These are phyloP conservation scores for Montipora cactus DNA, from an alignment of 64 coral and sea anemone species.

Conservation along the genomic window DNA sequence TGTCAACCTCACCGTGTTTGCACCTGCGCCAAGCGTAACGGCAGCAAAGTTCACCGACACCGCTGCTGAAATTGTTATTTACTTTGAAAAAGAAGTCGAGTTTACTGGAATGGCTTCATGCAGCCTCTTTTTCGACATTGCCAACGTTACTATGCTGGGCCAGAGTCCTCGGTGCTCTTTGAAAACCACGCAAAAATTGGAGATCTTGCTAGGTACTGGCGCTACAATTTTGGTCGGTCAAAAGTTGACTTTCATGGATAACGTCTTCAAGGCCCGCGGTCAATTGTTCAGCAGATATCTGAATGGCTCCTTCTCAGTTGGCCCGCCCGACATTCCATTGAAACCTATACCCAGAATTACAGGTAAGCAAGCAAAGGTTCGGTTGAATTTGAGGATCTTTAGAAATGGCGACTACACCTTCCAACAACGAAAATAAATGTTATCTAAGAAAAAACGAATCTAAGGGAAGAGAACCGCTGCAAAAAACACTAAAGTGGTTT, in stretches of 20 bases:
- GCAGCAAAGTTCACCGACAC: slow-evolving; percentile 51
- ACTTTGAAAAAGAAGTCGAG: slow-evolving; percentile 68
- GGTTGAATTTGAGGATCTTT: too few relatives aligned
- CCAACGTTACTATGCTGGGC: slow-evolving; percentile 46
- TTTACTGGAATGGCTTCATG: slow-evolving; percentile 35
- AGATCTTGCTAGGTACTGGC: slow-evolving; percentile 31
- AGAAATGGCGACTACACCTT: too few relatives aligned
- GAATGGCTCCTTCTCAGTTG: slow-evolving; percentile 35
- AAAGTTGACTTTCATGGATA: slow-evolving; percentile 27
- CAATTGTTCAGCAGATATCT: slow-evolving; percentile 27
- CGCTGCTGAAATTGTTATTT: slow-evolving; percentile 47
- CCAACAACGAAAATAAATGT: too few relatives aligned
- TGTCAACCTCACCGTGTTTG: slow-evolving; percentile 18
- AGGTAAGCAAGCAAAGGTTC: slow-evolving; percentile 30
- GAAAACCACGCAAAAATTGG: slow-evolving; percentile 10
- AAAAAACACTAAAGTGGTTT: too few relatives aligned
- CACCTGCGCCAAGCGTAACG: slow-evolving; percentile 36
- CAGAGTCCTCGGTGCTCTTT: slow-evolving; percentile 18
- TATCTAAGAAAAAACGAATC: too few relatives aligned
- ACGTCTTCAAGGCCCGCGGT: slow-evolving; percentile 43
- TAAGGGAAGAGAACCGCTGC: too few relatives aligned
- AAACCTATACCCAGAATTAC: slow-evolving; percentile 52
- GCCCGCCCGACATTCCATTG: slow-evolving; percentile 24
- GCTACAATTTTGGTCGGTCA: slow-evolving; percentile 49
- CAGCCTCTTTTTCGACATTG: slow-evolving; percentile 28